Evolutionary conservation across 1,140 invertebrate species (phyloP), one percentile per base, ranked within the genome.

Genomic region (Drosophila jambulina): DNA sequence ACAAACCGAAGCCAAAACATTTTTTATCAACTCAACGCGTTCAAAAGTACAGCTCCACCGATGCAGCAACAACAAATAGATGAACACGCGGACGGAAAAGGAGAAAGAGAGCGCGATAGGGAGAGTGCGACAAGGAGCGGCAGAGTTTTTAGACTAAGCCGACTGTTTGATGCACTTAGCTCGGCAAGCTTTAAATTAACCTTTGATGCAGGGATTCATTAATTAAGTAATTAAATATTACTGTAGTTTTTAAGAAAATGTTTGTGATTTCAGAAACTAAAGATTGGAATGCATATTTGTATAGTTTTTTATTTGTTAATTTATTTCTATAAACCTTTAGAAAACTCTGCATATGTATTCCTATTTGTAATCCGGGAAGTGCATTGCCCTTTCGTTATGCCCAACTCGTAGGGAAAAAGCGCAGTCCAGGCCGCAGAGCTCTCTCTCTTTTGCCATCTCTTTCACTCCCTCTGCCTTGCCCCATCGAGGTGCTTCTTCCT

Each of bases 41-140:
- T 74, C 57, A 83, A 86, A 87, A 87, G 83, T 87, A 87, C 83
- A 87, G 83, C 83, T 84, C 85, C 84, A 88, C 75, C 80, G 46
- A 59, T 53, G 34, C 62, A 72, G 49, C 74, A 82, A 72, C 69
- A 86, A 85, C 78, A 84, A 70, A 51, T 45, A 42, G 58, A 56
- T 67, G 21, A 45, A 29, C 46, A 68, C 67, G 38, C 53, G 67
- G 63, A 70, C 29, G 67, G 48, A 19, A 56, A 59, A 17, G n/a
- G 3, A 36, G 23, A 56, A 42, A 71, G 43, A 56, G 27, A 40
- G 15, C n/a, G 23, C n/a, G 27, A 58, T 13, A 57, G 25, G 27
- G 21, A 49, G 27, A 15, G 12, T 15, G 12, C 29, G 48, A 27
- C 8, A 25, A 7, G 21, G 23, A 27, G 29, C 13, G 6, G 5